These are phyloP conservation scores for Sorex fumeus DNA, from an alignment of 2,113 vertebrate species.

Conservation along the genomic window DNA sequence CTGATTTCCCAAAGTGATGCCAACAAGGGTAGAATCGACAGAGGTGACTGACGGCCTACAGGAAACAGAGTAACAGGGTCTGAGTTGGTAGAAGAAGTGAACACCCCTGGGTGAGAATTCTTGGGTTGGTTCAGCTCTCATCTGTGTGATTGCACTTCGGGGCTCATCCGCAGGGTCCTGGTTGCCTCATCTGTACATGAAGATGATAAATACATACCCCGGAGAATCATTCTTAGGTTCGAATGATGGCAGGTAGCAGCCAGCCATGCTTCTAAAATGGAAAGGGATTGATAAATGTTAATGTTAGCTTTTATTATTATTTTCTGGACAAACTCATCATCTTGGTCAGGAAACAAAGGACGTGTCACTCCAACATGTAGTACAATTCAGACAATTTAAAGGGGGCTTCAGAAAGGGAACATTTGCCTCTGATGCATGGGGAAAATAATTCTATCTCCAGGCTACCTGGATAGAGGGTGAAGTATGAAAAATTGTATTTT, in stretches of 20 bases:
- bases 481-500: background rate
- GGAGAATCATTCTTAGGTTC: background rate
- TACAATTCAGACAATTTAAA: background rate
- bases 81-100: background rate
- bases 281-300: conserved; percentile 1
- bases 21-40: conserved; percentile 31
- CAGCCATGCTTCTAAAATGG: background rate
- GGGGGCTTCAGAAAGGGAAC: background rate
- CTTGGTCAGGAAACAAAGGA: conserved; percentile 28
- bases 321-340: background rate
- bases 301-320: background rate
- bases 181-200: background rate
- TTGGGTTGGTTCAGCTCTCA: accelerated
- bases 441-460: background rate
- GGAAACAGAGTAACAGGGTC: accelerated
- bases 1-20: conserved; percentile 59
- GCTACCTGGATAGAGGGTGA: background rate
- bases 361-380: background rate
- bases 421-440: background rate
- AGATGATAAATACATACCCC: background rate
- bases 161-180: background rate
- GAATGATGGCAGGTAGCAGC: background rate
- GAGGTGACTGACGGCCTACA: background rate
- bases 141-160: background rate
- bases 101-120: background rate